phyloP scores from a whole-genome alignment of 92 coral and sea anemone genomes.

The Epizoanthus stellaris region DNA sequence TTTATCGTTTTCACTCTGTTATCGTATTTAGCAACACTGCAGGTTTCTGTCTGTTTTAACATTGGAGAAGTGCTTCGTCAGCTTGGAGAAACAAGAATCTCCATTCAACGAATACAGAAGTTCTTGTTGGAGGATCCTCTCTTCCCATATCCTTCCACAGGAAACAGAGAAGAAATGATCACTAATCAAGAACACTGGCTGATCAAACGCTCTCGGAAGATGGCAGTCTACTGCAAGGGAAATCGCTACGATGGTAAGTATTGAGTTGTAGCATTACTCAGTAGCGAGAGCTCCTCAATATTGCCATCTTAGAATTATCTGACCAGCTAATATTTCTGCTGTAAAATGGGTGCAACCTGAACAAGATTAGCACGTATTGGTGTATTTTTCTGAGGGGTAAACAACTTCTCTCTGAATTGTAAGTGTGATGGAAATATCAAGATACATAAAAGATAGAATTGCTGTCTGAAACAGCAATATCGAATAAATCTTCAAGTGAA shows the following conservation, averaged over 20 bases:
- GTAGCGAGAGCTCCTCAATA: too few species aligned
- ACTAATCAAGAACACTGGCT: background rate
- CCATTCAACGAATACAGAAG: background rate
- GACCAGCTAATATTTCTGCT: too few species aligned
- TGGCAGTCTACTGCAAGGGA: background rate
- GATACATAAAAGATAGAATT: too few species aligned
- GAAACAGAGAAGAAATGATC: background rate
- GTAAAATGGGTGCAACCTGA: too few species aligned
- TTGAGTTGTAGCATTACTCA: background rate
- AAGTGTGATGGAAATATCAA: too few species aligned
- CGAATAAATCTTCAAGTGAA: too few species aligned
- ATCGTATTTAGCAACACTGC: background rate
- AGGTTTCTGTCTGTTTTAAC: background rate
- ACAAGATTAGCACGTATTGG: too few species aligned
- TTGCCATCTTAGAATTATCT: too few species aligned
- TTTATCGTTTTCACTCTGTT: background rate
- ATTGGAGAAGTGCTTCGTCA: background rate
- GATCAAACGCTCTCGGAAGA: background rate
- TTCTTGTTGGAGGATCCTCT: background rate
- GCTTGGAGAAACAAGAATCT: slow-evolving; percentile 4
- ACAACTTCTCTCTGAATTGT: too few species aligned
- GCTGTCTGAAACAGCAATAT: too few species aligned
- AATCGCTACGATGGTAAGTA: background rate
- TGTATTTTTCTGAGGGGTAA: too few species aligned
- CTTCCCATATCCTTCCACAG: background rate